phyloP scores from a whole-genome alignment of 2,797 vertebrate species.

The Macropus fuliginosus region DNA sequence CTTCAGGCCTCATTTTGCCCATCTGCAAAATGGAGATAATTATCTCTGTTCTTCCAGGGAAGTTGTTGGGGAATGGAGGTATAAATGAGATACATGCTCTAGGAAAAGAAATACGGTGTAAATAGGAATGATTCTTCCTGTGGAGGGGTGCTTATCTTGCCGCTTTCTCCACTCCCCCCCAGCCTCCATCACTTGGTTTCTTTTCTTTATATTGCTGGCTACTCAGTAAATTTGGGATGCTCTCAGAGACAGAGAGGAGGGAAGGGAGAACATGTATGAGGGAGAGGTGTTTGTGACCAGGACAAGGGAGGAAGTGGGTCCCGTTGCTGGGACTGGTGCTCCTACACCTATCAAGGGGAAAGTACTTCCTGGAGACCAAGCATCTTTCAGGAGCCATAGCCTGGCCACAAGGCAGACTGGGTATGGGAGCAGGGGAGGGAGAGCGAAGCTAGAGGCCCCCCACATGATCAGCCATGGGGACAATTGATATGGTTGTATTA shows the following conservation, averaged over 20 bases:
- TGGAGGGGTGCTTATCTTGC: not conserved
- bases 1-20: not conserved
- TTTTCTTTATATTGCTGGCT: not conserved
- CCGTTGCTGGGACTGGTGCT: not conserved
- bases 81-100: not conserved
- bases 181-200: not conserved
- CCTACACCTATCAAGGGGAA: not conserved
- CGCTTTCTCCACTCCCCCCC: not conserved
- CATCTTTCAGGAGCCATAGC: not conserved
- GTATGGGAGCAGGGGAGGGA: not conserved
- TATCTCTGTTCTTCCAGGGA: not conserved
- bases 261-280: not conserved
- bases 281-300: not conserved
- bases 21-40: not conserved
- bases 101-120: not conserved
- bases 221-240: not conserved
- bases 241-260: not conserved
- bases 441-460: not conserved
- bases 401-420: not conserved
- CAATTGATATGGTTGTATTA: not conserved
- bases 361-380: not conserved
- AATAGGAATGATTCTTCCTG: not conserved
- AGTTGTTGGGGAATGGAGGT: not conserved
- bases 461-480: not conserved
- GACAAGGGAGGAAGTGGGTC: not conserved